These are phyloP conservation scores for Apolygus lucorum DNA, from an alignment of 1,140 invertebrate genomes.

Conservation along the genomic window DNA sequence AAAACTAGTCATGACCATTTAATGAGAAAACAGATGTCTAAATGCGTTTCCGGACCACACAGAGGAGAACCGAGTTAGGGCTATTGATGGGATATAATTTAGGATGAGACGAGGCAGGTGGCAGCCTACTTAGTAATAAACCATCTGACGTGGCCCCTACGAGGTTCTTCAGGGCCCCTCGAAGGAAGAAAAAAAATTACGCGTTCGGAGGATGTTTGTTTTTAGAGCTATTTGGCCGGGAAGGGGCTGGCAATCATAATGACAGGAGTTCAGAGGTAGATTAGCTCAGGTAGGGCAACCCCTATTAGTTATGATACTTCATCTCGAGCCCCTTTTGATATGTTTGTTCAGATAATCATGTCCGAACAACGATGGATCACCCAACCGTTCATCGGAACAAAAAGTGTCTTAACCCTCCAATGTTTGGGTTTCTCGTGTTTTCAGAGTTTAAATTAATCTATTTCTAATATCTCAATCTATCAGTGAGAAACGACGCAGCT, in stretches of 20 bases:
- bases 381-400: too few species aligned
- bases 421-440: too few species aligned
- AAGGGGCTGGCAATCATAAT: not conserved
- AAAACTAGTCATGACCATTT: not conserved
- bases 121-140: not conserved
- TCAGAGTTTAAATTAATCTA: too few species aligned
- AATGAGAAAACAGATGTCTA: not conserved
- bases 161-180: not conserved
- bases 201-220: too few species aligned
- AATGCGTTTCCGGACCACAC: not conserved
- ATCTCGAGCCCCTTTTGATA: not conserved
- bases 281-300: not conserved
- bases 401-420: too few species aligned
- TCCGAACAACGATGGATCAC: not conserved
- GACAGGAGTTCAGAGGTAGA: not conserved
- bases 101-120: not conserved
- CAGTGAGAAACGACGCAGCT: too few species aligned
- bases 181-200: too few species aligned
- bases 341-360: too few species aligned
- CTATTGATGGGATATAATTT: conserved; percentile 1
- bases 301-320: conserved; percentile 1
- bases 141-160: not conserved
- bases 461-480: too few species aligned
- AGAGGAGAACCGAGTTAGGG: not conserved
- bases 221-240: not conserved